Conservation (phyloP, 2,113 vertebrate genomes). For the Isurus oxyrinchus region DNA sequence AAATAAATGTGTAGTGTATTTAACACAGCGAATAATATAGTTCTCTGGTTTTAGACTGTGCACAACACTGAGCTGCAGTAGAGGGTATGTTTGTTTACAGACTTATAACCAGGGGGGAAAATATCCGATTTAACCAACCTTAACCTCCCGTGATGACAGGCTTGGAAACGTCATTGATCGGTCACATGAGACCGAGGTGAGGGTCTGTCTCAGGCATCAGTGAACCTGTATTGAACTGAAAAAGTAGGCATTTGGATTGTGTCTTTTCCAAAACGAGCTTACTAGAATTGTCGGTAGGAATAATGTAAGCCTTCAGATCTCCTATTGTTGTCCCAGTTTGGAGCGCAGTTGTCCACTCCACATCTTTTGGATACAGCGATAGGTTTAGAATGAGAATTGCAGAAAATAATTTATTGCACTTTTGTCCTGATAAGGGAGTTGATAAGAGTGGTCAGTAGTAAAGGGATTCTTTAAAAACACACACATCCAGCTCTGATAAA, state of each 20-base stretch:
- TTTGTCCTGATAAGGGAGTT: neutral
- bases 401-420: neutral
- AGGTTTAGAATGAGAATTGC: neutral
- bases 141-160: neutral
- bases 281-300: neutral
- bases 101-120: neutral
- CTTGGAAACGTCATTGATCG: neutral
- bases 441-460: neutral
- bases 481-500: neutral
- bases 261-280: neutral
- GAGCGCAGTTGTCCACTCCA: neutral
- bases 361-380: neutral
- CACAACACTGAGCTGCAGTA: neutral
- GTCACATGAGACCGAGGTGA: neutral
- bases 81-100: neutral
- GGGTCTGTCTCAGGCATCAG: neutral
- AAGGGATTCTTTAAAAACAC: neutral
- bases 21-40: neutral
- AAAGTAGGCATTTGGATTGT: neutral
- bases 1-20: neutral
- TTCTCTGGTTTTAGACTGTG: neutral
- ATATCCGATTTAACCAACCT: neutral
- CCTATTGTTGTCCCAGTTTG: neutral
- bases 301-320: neutral
- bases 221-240: neutral